A percentile compares a stretch with the other conserved stretches of the same genome.
Evolutionary conservation across 2,888 invertebrate genomes (phyloP).

Genomic region (Tuta absoluta): DNA sequence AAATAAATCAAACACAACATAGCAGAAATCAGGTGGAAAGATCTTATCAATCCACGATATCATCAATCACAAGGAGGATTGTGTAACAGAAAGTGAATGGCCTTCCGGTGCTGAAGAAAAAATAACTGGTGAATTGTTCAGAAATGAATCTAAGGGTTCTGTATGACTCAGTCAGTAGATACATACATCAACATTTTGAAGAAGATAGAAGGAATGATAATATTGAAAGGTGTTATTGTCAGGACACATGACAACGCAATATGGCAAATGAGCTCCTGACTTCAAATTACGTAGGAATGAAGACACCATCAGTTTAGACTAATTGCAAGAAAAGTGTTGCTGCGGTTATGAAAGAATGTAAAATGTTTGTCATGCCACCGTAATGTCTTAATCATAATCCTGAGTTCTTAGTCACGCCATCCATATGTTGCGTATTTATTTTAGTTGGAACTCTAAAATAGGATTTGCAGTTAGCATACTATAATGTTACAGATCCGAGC

Average conservation of each 20-base stretch:
- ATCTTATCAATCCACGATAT: conserved; percentile 52
- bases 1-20: conserved; percentile 36
- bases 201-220: background rate
- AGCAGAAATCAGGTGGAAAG: conserved; percentile 32
- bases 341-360: background rate
- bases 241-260: too few species aligned
- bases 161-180: background rate
- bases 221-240: background rate
- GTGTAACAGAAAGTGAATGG: conserved; percentile 51
- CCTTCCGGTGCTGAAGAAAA: conserved; percentile 11
- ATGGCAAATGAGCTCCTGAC: too few species aligned
- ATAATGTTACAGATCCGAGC: background rate
- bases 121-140: background rate
- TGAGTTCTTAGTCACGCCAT: conserved; percentile 6
- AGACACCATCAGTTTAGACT: background rate
- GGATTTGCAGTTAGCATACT: conserved; percentile 1
- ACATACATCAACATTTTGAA: background rate
- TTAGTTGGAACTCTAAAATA: conserved; percentile 5
- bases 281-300: conserved; percentile 3
- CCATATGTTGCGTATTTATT: conserved; percentile 7
- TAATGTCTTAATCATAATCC: background rate
- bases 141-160: background rate
- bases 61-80: conserved; percentile 48
- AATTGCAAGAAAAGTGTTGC: conserved; percentile 2
- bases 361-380: background rate